Base-by-base conservation (phyloP, 2,113 vertebrate genomes). In the Gadus chalcogrammus region DNA sequence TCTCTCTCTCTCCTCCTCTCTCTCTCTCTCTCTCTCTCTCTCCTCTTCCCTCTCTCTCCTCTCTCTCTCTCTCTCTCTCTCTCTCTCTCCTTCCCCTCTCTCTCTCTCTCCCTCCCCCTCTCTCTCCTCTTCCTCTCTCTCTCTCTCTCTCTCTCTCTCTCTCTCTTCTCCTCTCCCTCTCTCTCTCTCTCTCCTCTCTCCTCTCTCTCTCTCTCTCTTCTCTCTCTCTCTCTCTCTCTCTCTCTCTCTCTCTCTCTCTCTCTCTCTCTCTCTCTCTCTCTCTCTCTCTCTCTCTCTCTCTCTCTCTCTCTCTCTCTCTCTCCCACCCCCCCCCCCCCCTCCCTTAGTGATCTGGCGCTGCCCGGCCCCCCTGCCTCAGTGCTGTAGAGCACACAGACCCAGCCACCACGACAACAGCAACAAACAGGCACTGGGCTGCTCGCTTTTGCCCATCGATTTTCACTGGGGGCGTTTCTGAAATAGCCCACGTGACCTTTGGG, bases 371-470 rank as follows among this genome's bases (percentile, higher is more conserved):
- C 75, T 68, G 6, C 82, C 79, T 85, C 74, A 20, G 73, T 79
- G 74, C 78, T 77, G 81, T 71, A 82, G 74, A 82, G 78, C 78
- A 82, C 77, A 83, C 79, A 86, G 70, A 87, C 80, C 8, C 42
- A 48, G 42, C 42, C 2, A 48, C 18, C n/a, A 74, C 76, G 71
- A 74, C 78, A 67, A 61, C 28, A 84, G 84, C 78, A 85, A 81
- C 83, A 88, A 87, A 85, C 84, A 82, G 84, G 79, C 83, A 85
- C 85, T 79, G 86, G 84, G 83, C 83, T 73, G 77, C 85, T 82
- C 82, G 71, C 24, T 91, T 90, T 89, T 89, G 85, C 85, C 84
- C 84, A 92, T 92, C 91, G 91, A 92, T 91, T 91, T 91, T 91
- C 78, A 91, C 91, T 88, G 76, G 84, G 86, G 90, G 89, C 89